These are phyloP conservation scores for Patagioenas fasciata DNA, from an alignment of 2,113 vertebrate genomes.

Conservation along the genomic window DNA sequence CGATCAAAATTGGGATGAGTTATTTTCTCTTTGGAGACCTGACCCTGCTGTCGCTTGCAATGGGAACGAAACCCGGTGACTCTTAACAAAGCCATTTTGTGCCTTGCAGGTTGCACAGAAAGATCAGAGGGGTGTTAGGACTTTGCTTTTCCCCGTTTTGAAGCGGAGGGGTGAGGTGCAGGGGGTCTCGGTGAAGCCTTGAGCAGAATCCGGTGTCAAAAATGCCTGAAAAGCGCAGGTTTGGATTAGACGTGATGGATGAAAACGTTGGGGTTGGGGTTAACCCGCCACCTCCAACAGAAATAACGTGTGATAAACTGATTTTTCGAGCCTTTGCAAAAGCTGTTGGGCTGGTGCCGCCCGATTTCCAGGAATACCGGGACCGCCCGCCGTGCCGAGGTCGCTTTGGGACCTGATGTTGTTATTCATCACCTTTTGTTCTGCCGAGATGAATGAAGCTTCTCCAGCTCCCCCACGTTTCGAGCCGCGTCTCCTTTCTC, in stretches of 20 bases:
- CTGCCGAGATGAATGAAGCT: neutral
- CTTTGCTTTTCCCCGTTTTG: neutral
- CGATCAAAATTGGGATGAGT: neutral
- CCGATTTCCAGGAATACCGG: neutral
- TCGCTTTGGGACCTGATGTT: neutral
- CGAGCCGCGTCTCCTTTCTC: accelerated
- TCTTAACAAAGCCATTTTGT: neutral
- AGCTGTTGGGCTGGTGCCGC: neutral
- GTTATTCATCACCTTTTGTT: neutral
- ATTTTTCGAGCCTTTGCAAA: neutral
- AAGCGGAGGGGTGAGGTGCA: neutral
- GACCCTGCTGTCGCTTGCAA: accelerated
- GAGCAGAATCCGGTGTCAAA: neutral
- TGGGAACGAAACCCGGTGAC: neutral
- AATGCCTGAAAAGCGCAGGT: neutral
- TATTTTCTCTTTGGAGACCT: neutral
- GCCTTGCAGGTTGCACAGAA: neutral
- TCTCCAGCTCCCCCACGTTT: neutral
- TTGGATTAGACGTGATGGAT: accelerated
- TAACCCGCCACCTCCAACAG: neutral
- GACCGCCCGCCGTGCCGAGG: accelerated
- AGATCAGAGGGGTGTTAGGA: accelerated
- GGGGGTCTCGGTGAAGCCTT: accelerated
- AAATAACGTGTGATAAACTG: neutral
- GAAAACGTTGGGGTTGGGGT: neutral